Conservation (phyloP, 2,888 invertebrate genomes). For the Dryobotodes eremita region DNA sequence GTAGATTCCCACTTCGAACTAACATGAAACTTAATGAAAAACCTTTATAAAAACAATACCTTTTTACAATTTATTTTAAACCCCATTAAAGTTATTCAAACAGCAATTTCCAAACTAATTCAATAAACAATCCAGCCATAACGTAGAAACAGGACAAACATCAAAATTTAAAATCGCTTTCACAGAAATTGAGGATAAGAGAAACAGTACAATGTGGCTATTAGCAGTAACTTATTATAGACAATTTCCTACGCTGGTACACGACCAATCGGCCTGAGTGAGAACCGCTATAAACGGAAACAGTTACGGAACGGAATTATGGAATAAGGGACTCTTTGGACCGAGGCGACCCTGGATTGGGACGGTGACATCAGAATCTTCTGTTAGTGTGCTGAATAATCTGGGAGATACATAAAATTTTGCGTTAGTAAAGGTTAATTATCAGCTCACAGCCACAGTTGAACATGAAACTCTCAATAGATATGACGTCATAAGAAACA, state of each 20-base stretch:
- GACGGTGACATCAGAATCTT: constrained; percentile 50
- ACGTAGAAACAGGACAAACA: constrained; percentile 70
- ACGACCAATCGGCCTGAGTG: constrained; percentile 87
- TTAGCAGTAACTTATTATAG: constrained; percentile 84
- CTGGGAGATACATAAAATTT: constrained; percentile 19
- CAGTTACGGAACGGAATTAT: constrained; percentile 80
- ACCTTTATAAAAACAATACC: constrained; percentile 15
- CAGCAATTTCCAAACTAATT: constrained; percentile 59
- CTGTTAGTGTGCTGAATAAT: constrained; percentile 49
- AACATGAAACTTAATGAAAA: constrained; percentile 3
- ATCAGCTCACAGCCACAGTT: not conserved
- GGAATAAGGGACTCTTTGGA: constrained; percentile 73
- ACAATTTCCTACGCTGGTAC: constrained; percentile 83
- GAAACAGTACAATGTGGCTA: constrained; percentile 79
- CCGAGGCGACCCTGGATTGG: constrained; percentile 67
- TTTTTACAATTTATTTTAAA: constrained; percentile 28
- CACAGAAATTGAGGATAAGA: constrained; percentile 78
- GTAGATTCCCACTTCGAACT: not conserved
- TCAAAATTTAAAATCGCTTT: constrained; percentile 80
- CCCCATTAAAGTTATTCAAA: constrained; percentile 55
- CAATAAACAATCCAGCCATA: constrained; percentile 61
- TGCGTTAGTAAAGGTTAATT: constrained; percentile 4
- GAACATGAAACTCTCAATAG: not conserved
- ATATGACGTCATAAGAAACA: not conserved
- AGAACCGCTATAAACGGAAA: constrained; percentile 85